Percentiles rank a stretch among this genome's conserved stretches.
These are phyloP conservation scores for Petrocephalus sullivani DNA, from an alignment of 2,797 vertebrate genomes.

Conservation along the genomic window DNA sequence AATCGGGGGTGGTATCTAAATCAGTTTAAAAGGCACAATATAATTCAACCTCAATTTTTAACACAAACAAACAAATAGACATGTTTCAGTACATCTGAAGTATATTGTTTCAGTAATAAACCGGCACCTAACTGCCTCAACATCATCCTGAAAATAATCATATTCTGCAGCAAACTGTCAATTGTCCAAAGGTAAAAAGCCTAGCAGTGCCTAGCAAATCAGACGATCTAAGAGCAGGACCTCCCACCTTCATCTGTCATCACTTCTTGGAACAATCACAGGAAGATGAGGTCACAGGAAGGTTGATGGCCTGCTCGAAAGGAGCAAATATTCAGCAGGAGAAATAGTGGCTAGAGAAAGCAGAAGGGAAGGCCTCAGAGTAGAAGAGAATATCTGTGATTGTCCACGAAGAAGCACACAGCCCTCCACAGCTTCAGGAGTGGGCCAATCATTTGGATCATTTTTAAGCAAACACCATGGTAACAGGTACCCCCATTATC, in stretches of 20 bases:
- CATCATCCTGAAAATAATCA: background rate
- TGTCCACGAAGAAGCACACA: background rate
- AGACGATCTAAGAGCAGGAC: background rate
- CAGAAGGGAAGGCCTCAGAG: background rate
- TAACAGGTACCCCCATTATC: slow-evolving; percentile 31
- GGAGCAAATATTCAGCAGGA: background rate
- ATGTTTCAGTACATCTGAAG: background rate
- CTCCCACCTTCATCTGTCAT: background rate
- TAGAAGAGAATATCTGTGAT: slow-evolving; percentile 20
- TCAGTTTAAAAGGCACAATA: background rate
- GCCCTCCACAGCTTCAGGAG: slow-evolving; percentile 30
- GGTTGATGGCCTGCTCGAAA: slow-evolving; percentile 13
- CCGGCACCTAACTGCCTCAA: background rate
- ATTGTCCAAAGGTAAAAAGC: background rate
- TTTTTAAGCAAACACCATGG: slow-evolving; percentile 29
- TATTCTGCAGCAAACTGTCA: background rate
- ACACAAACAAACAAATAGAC: background rate
- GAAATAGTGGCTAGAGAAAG: background rate
- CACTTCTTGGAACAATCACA: background rate
- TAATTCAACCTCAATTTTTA: background rate
- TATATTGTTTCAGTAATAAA: background rate
- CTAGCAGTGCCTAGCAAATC: background rate
- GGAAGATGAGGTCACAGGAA: slow-evolving; percentile 25
- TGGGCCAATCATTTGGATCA: slow-evolving; percentile 25
- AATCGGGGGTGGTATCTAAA: background rate